phyloP scores from a whole-genome alignment of 1,140 invertebrate genomes.

The Augochlora pura region DNA sequence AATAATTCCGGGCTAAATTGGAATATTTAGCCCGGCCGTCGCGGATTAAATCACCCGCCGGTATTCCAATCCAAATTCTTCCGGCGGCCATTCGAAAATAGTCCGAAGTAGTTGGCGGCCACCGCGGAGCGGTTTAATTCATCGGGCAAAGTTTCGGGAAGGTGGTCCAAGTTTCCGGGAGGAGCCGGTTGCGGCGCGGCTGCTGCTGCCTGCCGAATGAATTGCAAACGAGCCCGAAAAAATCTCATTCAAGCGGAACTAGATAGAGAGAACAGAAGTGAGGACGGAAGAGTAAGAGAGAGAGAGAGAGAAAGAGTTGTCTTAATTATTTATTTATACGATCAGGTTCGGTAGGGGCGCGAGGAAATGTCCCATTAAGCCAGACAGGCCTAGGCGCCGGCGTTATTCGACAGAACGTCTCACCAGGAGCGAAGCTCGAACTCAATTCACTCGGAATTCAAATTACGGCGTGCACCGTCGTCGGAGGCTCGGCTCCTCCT shows the following conservation, averaged over 20 bases:
- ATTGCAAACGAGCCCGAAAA: conserved; percentile 22
- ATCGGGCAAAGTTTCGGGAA: conserved; percentile 2
- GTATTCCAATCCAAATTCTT: conserved; percentile 25
- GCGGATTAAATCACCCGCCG: neutral
- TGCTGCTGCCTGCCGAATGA: conserved; percentile 2
- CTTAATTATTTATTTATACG: conserved; percentile 52
- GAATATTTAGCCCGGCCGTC: conserved; percentile 1
- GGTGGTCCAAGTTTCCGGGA: neutral
- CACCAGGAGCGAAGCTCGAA: conserved; percentile 57
- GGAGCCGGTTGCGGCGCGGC: neutral
- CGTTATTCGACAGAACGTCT: conserved; percentile 64
- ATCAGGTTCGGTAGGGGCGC: neutral
- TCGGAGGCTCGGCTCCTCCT: conserved; percentile 34
- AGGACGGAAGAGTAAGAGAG: too few relatives aligned
- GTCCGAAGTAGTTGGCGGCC: neutral
- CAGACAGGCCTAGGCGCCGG: conserved; percentile 37
- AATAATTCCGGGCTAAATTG: neutral
- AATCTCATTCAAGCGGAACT: conserved; percentile 1
- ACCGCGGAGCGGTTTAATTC: conserved; percentile 13
- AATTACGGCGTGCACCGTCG: conserved; percentile 61
- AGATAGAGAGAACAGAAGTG: too few relatives aligned
- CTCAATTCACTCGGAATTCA: conserved; percentile 72
- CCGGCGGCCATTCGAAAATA: conserved; percentile 7
- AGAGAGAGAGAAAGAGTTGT: conserved; percentile 6
- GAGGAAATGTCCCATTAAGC: conserved; percentile 48